phyloP scores from a whole-genome alignment of 2,888 invertebrate genomes.

The Microchrysa polita region DNA sequence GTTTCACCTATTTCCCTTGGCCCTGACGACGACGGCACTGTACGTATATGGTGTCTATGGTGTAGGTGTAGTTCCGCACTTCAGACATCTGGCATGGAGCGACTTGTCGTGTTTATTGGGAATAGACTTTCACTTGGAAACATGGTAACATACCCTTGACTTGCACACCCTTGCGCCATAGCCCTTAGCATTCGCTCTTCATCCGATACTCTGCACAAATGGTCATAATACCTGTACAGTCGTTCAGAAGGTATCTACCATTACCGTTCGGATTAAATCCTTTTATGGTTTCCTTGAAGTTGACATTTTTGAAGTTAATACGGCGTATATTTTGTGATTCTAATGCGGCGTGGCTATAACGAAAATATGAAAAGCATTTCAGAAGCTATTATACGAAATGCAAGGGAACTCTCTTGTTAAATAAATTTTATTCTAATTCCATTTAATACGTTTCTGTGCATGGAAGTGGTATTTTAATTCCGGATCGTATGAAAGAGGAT shows the following conservation, averaged over 20 bases:
- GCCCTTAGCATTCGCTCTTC: conserved; percentile 30
- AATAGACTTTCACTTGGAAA: not conserved
- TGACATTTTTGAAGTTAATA: conserved; percentile 31
- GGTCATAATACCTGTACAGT: conserved; percentile 31
- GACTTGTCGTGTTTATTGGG: not conserved
- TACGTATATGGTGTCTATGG: no score
- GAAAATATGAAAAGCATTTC: conserved; percentile 21
- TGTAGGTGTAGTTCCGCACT: conserved; percentile 11
- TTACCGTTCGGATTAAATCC: conserved; percentile 39
- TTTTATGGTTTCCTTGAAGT: conserved; percentile 36
- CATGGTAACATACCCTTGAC: not conserved
- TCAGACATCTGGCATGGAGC: conserved; percentile 24
- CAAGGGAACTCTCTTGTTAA: conserved; percentile 12
- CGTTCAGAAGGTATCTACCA: conserved; percentile 23
- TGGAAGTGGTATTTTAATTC: no score
- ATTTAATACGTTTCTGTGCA: not conserved
- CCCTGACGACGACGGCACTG: no score
- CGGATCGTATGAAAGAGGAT: no score
- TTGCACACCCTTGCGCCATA: conserved; percentile 17
- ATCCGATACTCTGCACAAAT: conserved; percentile 32
- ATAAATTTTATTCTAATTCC: not conserved
- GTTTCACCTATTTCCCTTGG: not conserved
- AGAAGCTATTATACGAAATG: not conserved
- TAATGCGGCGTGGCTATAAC: not conserved
- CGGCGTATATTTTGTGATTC: conserved; percentile 18